Evolutionary conservation across 64 coral and sea anemone species (phyloP), one percentile per base, ranked within the genome.

Genomic region (Stichodactyla mertensii): DNA sequence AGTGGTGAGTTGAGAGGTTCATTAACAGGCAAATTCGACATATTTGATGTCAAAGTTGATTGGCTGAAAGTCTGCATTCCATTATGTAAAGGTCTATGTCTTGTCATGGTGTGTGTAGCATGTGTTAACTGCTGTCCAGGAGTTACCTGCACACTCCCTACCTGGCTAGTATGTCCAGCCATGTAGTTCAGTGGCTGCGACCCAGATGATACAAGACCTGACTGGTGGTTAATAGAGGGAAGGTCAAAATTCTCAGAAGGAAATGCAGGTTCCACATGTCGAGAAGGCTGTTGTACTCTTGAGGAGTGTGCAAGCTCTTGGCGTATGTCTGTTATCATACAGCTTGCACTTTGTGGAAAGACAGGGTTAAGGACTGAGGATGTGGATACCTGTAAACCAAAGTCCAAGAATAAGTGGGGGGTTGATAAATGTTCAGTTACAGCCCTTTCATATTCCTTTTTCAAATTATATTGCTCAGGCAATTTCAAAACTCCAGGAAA

Each of bases 211-310:
- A 83, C 80, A 20, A 86, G 86, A 16, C 84, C 84, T 13, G 51
- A 6, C 10, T 81, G 78, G 53, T 85, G 83, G n/a, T 71, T 87
- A 5, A 91, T 86, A 58, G 90, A 77, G 28, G 94, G 94, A 18
- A 96, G 61, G 69, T 96, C 94, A 88, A 96, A 96, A 77, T 96
- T 96, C 52, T 96, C 94, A 7, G 94, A 96, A 67, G 94, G 94
- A 82, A 96, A 96, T 7, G 94, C 67, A 22, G 94, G 94, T 36
- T 91, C 61, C 22, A 89, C 86, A 5, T 91, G 56, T 24, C 90
- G 83, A n/a, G 85, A 85, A 16, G 89, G 80, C 53, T 51, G 16
- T 15, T 16, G 24, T n/a, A 91, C 57, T 51, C 80, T 59, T 61
- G 71, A 58, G 77, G 71, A 58, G 77, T 80, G 84, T 55, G 55